Percentiles rank a stretch among this genome's conserved stretches.
Conservation (phyloP, 1,140 invertebrate species). For the Liolophura sinensis region DNA sequence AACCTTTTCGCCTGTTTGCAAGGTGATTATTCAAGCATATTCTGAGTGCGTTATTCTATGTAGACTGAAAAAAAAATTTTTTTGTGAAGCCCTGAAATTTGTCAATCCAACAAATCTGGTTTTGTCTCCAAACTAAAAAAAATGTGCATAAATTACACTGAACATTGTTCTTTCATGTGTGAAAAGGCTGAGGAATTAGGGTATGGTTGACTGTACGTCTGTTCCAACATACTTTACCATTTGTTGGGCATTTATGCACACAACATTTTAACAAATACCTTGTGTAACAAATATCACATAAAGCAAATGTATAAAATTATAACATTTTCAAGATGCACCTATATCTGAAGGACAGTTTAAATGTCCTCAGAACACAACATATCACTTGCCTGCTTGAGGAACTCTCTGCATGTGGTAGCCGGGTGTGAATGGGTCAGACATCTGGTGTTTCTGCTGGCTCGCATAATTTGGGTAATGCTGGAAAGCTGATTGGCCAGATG, state of each 20-base stretch:
- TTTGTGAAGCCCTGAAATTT: no score
- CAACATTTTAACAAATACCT: not conserved
- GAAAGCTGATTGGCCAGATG: constrained; percentile 45
- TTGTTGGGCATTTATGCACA: not conserved
- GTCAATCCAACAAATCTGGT: no score
- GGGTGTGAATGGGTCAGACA: constrained; percentile 29
- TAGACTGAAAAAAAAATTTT: no score
- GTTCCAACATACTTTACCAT: not conserved
- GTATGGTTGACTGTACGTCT: not conserved
- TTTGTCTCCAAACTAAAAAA: no score
- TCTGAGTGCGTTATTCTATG: no score
- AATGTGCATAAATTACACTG: no score
- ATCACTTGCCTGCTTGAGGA: constrained; percentile 38
- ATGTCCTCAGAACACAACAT: not conserved
- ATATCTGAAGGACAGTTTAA: not conserved
- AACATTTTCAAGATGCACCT: not conserved
- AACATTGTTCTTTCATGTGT: no score
- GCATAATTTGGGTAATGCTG: constrained; percentile 43
- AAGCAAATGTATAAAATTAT: not conserved
- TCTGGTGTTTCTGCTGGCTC: constrained; percentile 37
- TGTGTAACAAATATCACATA: not conserved
- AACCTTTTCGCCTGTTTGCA: no score
- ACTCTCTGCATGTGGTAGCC: constrained; percentile 41
- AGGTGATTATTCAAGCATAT: no score
- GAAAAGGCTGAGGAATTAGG: no score